Evolutionary conservation across 2,888 invertebrate species (phyloP).

Genomic region (Autographa pulchrina): DNA sequence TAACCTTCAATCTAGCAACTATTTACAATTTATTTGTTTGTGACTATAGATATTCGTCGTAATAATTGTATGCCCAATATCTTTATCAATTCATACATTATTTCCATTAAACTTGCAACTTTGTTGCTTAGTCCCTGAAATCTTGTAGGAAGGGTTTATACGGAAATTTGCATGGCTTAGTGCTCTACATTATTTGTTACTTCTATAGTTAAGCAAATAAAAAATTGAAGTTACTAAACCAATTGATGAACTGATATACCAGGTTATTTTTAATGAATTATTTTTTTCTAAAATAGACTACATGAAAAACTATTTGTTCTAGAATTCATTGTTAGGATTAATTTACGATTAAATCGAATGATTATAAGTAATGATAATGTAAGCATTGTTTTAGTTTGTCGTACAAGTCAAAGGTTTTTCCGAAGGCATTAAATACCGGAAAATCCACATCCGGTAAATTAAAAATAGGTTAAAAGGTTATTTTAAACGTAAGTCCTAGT

Average conservation of each 20-base stretch:
- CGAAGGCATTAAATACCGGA: slow-evolving; percentile 21
- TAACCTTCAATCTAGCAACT: slow-evolving; percentile 39
- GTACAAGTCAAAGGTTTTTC: slow-evolving; percentile 33
- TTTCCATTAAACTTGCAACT: too few relatives aligned
- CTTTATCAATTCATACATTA: too few relatives aligned
- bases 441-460: slow-evolving; percentile 25
- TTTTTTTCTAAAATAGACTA: neutral
- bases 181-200: too few relatives aligned
- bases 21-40: neutral
- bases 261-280: too few relatives aligned
- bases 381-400: neutral
- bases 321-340: neutral
- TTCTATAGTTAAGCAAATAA: too few relatives aligned
- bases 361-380: neutral
- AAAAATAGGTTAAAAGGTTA: slow-evolving; percentile 31
- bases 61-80: too few relatives aligned
- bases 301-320: neutral
- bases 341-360: neutral
- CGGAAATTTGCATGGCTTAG: too few relatives aligned
- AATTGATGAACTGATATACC: neutral
- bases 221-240: too few relatives aligned
- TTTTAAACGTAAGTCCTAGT: neutral
- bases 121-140: too few relatives aligned
- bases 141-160: too few relatives aligned
- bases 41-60: too few relatives aligned